Evolutionary conservation across 2,113 vertebrate genomes (phyloP), one percentile per base, ranked within the genome.

Genomic region (Colistium nudipinnis): DNA sequence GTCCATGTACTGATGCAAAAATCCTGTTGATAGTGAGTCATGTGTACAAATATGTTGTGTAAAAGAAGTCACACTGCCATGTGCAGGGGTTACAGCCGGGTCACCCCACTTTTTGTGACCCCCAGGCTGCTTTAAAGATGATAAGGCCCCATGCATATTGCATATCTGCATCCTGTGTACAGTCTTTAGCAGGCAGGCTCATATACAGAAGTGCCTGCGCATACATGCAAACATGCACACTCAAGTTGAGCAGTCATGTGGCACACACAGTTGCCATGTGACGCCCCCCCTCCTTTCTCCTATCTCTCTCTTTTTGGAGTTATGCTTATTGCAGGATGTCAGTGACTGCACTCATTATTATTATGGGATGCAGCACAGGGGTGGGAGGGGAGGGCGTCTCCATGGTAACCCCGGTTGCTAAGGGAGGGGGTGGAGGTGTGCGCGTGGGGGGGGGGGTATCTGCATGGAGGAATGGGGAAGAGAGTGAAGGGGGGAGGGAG

Each of bases 301-400:
- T 73, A 51, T 83, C 85, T 85, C 75, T 90, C 78, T 92, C 70
- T 89, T 92, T 93, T 91, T 87, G 89, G 91, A 93, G 91, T 93
- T 93, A 92, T 93, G 92, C 88, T 93, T 92, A 94, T 93, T 94
- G 92, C 92, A 88, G 91, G 91, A 93, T 92, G 91, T 92, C 87
- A 91, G 91, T 91, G 88, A 92, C 87, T 89, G 76, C 70, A 64
- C 86, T 92, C 87, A 86, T 77, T 91, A 78, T 78, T 92, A 93
- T 92, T 93, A 93, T 93, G 92, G 93, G 92, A 94, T 93, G 92
- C 74, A 64, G 12, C 71, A 63, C 56, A 43, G 65, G 73, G 61
- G 80, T 76, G 88, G 89, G 78, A 49, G 76, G 80, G 82, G 60
- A 70, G 84, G 84, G 80, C 69, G 81, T 93, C 63, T 82, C 91